Evolutionary conservation across 2,888 invertebrate species (phyloP).

Genomic region (Tetramorium bicarinatum): DNA sequence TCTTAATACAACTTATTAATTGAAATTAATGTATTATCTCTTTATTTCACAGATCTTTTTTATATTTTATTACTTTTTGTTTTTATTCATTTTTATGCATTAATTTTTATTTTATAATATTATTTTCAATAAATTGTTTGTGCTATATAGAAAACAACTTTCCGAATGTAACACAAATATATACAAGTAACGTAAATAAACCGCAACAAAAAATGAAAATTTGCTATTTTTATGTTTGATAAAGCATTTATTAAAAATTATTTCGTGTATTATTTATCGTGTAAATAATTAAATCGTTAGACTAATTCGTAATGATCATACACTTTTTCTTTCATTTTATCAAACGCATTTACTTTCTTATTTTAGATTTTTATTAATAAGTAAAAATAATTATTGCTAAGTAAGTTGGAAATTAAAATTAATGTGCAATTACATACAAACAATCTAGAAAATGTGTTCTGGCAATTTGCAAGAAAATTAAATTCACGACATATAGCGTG

Average conservation of each 20-base stretch:
- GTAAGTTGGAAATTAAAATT: not conserved
- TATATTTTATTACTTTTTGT: not conserved
- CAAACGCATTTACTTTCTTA: not conserved
- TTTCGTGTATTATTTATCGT: not conserved
- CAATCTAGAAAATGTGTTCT: not conserved
- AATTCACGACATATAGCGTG: not conserved
- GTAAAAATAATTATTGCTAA: not conserved
- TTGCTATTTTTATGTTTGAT: not conserved
- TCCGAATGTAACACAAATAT: not conserved
- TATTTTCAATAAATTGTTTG: constrained; percentile 12
- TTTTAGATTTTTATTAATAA: not conserved
- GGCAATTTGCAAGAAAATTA: not conserved
- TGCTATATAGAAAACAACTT: not conserved
- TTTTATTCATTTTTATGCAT: not conserved
- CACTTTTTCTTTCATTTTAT: not conserved
- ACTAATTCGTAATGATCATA: not conserved
- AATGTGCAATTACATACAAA: not conserved
- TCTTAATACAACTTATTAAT: not conserved
- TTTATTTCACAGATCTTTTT: not conserved
- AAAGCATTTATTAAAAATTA: not conserved
- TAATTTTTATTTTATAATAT: not conserved
- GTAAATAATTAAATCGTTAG: not conserved
- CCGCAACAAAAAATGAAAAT: not conserved
- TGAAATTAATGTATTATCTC: not conserved
- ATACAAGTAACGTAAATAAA: not conserved